phyloP scores from a whole-genome alignment of 2,888 invertebrate species.

The Drosophila formosana region DNA sequence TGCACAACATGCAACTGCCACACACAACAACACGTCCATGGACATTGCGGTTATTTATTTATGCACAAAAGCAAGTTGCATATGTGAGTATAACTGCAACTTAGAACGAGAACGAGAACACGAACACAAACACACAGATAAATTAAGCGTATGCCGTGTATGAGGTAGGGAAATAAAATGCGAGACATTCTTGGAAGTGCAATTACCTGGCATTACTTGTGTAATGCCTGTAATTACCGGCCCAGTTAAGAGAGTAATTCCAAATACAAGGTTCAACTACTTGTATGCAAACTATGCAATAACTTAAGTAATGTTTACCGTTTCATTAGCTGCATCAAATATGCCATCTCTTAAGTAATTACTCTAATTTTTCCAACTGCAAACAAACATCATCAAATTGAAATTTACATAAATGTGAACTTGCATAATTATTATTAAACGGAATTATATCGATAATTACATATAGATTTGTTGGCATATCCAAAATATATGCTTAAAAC shows the following conservation, averaged over 20 bases:
- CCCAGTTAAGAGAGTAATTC: neutral
- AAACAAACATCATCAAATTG: too few relatives aligned
- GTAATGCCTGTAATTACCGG: constrained; percentile 8
- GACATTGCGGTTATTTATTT: constrained; percentile 57
- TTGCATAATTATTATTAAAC: too few relatives aligned
- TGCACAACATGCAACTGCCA: constrained; percentile 33
- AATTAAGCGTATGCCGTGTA: neutral
- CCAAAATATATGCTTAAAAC: too few relatives aligned
- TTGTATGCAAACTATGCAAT: neutral
- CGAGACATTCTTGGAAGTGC: neutral
- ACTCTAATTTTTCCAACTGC: neutral
- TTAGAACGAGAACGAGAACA: constrained; percentile 19
- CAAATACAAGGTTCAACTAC: neutral
- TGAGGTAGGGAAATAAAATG: constrained; percentile 2
- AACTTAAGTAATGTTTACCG: neutral
- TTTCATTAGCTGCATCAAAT: neutral
- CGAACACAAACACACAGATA: neutral
- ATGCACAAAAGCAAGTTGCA: constrained; percentile 59
- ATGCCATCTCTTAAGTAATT: neutral
- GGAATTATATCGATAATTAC: too few relatives aligned
- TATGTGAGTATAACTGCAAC: constrained; percentile 34
- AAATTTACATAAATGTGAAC: too few relatives aligned
- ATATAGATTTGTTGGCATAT: too few relatives aligned
- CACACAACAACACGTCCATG: constrained; percentile 33
- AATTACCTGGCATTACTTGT: constrained; percentile 7